A percentile compares a stretch with the other conserved stretches of the same genome.
These are phyloP conservation scores for Anthonomus grandis DNA, from an alignment of 1,140 invertebrate genomes.

Conservation along the genomic window DNA sequence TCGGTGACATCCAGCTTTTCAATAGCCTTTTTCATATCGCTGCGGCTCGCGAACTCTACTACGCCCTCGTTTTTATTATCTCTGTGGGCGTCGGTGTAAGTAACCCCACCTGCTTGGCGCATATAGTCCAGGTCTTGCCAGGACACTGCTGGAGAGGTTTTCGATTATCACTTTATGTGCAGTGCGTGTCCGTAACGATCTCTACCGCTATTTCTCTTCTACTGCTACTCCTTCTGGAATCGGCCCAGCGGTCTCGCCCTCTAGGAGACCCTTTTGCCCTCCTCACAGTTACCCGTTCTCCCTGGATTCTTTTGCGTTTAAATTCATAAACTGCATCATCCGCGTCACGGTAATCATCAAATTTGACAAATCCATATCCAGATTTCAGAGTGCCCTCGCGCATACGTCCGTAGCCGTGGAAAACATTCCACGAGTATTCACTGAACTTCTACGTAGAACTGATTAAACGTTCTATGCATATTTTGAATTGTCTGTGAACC, in stretches of 20 bases:
- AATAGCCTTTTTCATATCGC: conserved; percentile 93
- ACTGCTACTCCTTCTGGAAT: conserved; percentile 23
- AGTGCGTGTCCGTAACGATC: conserved; percentile 88
- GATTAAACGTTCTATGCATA: too few species aligned
- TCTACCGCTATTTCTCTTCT: conserved; percentile 30
- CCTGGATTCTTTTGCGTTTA: conserved; percentile 93
- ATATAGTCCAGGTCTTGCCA: conserved; percentile 99
- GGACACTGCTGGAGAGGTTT: conserved; percentile 95
- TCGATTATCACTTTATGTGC: conserved; percentile 95
- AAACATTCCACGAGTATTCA: conserved; percentile 66
- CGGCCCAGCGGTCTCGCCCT: conserved; percentile 52
- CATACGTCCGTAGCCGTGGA: conserved; percentile 94
- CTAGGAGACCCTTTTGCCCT: conserved; percentile 74
- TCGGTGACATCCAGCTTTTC: conserved; percentile 96
- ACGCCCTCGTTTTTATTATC: conserved; percentile 86
- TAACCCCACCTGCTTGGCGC: conserved; percentile 98
- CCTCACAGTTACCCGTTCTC: conserved; percentile 89
- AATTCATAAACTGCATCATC: conserved; percentile 98
- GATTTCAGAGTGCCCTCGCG: conserved; percentile 97
- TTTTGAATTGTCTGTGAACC: too few species aligned
- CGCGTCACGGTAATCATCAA: conserved; percentile 96
- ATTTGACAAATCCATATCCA: conserved; percentile 99
- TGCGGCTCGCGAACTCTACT: conserved; percentile 87
- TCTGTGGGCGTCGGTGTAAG: conserved; percentile 94
- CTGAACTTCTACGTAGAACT: too few species aligned